Base-by-base conservation (phyloP, 2,113 vertebrate species). In the Pipa parva region DNA sequence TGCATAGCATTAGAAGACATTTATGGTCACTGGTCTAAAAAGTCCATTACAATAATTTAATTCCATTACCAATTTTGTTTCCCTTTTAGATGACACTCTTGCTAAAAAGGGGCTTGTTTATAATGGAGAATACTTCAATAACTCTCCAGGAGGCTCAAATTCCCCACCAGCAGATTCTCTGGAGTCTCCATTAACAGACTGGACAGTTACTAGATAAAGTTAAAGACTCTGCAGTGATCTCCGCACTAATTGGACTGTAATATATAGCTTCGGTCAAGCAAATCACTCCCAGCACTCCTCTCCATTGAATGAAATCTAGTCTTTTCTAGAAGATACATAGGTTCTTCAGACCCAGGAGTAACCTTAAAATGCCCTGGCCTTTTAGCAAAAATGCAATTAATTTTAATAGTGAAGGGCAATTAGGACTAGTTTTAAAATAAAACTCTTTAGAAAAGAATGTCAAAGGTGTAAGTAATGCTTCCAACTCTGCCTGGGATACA, bases 191-290 rank as follows among this genome's bases (percentile, higher is more conserved):
- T 85, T 87, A 84, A 82, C 72, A 78, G 80, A 75, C 71, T 80
- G 42, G 75, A 83, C 86, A 87, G 83, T 86, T 84, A 73, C 82
- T 80, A 87, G 85, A 85, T 88, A 85, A 85, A 87, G 85, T 76
- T 84, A 87, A 86, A 88, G 83, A 87, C 82, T 86, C 82, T 79
- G 84, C 78, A 82, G 83, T 79, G 81, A 86, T 89, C 85, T 72
- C 80, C 81, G 79, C 84, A 83, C 87, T 91, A 89, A 91, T 89
- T 88, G 88, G 87, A 85, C 87, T 83, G 84, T 89, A 91, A 91
- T 89, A 85, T 85, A 89, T 87, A 84, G 86, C 83, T 79, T 79
- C 72, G 79, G 85, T 87, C 88, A 89, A 81, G 86, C 79, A 85
- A 86, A 87, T 83, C 83, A 82, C 81, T 88, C 80, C 80, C 81